A percentile compares a stretch with the other conserved stretches of the same genome.
phyloP scores from a whole-genome alignment of 2,888 invertebrate species.

The Chironomus tentans region DNA sequence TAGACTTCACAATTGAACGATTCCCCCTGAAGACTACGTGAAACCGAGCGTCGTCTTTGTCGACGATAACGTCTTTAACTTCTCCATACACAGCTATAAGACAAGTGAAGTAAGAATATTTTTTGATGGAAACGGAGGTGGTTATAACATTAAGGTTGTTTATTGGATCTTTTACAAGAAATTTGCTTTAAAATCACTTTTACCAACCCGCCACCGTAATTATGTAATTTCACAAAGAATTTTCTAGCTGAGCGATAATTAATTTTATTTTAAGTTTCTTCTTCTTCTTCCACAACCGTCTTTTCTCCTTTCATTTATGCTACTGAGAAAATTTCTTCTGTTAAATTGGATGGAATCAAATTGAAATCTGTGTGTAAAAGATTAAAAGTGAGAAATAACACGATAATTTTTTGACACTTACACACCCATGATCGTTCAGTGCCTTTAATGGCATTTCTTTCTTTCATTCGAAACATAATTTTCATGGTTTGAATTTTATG shows the following conservation, averaged over 20 bases:
- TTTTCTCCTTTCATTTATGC: background rate
- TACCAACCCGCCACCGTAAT: background rate
- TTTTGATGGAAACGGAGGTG: background rate
- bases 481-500: background rate
- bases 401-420: background rate
- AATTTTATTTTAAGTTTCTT: constrained; percentile 16
- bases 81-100: background rate
- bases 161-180: constrained; percentile 4
- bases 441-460: background rate
- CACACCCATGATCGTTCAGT: background rate
- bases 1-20: too few species aligned
- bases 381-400: background rate
- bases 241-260: constrained; percentile 15
- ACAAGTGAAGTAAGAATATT: background rate
- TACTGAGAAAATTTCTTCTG: background rate
- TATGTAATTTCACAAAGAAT: constrained; percentile 14
- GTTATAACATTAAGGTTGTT: constrained; percentile 2
- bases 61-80: background rate
- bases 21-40: background rate
- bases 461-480: too few species aligned
- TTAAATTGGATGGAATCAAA: background rate
- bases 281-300: background rate
- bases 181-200: background rate
- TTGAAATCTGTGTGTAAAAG: background rate
- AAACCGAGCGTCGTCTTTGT: background rate